Evolutionary conservation across 2,797 vertebrate genomes (phyloP).

Genomic region (Paguma larvata): DNA sequence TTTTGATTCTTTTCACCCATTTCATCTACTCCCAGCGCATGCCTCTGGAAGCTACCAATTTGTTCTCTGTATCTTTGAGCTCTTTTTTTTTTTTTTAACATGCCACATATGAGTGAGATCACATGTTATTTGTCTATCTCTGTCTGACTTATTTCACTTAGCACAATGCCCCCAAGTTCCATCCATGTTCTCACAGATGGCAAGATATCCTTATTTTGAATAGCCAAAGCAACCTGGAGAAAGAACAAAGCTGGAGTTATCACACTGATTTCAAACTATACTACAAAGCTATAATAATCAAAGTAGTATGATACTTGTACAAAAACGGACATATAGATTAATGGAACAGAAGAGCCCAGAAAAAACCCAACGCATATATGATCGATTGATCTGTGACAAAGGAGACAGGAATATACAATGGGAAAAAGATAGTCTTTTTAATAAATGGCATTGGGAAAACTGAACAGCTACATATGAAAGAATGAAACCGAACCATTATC

Average conservation of each 20-base stretch:
- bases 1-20: neutral
- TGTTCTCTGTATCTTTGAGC: neutral
- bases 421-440: neutral
- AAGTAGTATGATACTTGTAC: neutral
- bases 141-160: neutral
- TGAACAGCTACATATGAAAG: neutral
- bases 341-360: too few species aligned
- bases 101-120: neutral
- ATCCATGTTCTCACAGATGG: neutral
- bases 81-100: neutral
- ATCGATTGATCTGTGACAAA: neutral
- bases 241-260: neutral
- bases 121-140: neutral
- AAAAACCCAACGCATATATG: neutral
- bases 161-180: neutral
- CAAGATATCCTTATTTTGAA: neutral
- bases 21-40: neutral
- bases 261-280: neutral
- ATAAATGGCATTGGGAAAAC: neutral
- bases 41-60: neutral
- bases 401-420: neutral
- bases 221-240: neutral
- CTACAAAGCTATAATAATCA: neutral
- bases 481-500: neutral
- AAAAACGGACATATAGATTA: too few species aligned